Percentiles rank a stretch among this genome's conserved stretches.
These are phyloP conservation scores for Indri indri DNA, from an alignment of 2,113 vertebrate genomes.

Conservation along the genomic window DNA sequence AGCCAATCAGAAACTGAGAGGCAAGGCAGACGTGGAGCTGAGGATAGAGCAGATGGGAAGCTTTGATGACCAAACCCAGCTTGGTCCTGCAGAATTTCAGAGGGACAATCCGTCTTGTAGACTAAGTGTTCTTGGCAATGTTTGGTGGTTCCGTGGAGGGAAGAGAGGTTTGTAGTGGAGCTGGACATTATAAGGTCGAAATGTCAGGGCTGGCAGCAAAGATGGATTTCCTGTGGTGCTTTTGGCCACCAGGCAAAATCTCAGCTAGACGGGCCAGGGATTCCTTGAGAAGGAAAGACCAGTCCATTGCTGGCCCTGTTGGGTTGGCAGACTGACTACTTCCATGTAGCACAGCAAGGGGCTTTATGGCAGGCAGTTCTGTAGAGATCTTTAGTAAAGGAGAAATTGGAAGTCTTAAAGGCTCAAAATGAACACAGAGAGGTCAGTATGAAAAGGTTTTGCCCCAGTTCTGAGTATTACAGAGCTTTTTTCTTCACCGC, in stretches of 20 bases:
- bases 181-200: not conserved
- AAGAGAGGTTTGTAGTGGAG: not conserved
- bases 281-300: not conserved
- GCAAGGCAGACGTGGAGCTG: not conserved
- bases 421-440: not conserved
- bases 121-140: not conserved
- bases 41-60: not conserved
- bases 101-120: not conserved
- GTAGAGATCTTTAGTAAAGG: not conserved
- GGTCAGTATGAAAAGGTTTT: not conserved
- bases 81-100: not conserved
- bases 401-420: not conserved
- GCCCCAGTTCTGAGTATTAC: not conserved
- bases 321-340: not conserved
- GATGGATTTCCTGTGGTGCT: not conserved
- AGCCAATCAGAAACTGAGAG: not conserved
- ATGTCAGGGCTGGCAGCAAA: not conserved
- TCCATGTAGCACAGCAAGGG: not conserved
- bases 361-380: not conserved
- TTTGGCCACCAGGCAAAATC: not conserved
- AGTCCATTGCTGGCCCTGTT: not conserved
- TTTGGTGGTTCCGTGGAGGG: not conserved
- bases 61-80: not conserved
- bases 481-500: not conserved
- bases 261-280: not conserved